Base-by-base conservation (phyloP, 1,140 invertebrate genomes). In the Trachymyrmex cornetzi region DNA sequence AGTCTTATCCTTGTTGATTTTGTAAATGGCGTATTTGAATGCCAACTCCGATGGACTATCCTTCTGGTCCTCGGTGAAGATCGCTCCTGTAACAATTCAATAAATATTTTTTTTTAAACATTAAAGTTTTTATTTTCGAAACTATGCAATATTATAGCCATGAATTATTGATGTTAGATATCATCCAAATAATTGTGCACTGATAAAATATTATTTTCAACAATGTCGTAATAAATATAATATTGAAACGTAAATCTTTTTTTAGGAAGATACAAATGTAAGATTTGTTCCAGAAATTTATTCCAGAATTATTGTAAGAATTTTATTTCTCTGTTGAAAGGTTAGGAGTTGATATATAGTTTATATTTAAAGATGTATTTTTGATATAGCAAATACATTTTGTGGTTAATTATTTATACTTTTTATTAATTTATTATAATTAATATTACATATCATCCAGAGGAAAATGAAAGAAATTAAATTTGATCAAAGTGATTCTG, bases 11-110 rank as follows among this genome's bases (percentile, higher is more conserved):
- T 98, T 98, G 95, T 99, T 99, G 79, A 99, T 98, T 74, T 97
- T 97, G 94, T 98, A 98, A 2, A 99, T 98, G 2, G 98, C 98
- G 94, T 99, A 99, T 92, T 99, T 99, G 95, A 99, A 99, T 3
- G 98, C 98, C 81, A 98, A 95, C 94, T 99, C 98, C 0, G 97
- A 96, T 81, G 97, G 97, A 87, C 97, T 98, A 87, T 98, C 98
- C 88, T 97, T 97, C 89, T 98, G 97, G 88, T 99, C 98, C 92
- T 99, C 98, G 0, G 98, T 98, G 94, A 99, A 98, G 86, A 99
- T 98, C n/a, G 98, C 98, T 90, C 98, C 98, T 98, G 96, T 0
- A 97, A 97, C 69, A 93, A 91, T 87, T 90, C 88, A 77, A 67
- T 67, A 57, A 79, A 79, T 61, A 24, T 82, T 0, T 53, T 81